phyloP scores from a whole-genome alignment of 2,113 vertebrate species.

The Desmodus rotundus region DNA sequence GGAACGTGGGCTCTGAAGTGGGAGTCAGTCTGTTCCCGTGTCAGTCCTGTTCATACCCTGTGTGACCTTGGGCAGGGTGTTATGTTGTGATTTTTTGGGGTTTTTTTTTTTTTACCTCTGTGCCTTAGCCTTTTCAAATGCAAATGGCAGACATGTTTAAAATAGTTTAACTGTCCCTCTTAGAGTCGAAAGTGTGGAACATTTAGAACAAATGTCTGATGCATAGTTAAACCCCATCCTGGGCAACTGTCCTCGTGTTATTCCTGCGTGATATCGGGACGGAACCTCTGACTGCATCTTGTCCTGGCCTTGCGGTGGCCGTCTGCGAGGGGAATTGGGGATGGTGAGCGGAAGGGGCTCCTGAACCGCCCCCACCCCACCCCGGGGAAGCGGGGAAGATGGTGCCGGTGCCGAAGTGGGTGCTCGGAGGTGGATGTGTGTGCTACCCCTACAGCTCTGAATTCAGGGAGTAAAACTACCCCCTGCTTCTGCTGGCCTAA shows the following conservation, averaged over 20 bases:
- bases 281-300: background rate
- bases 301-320: background rate
- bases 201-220: background rate
- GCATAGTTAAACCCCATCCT: background rate
- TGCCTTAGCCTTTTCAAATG: background rate
- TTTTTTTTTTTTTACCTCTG: background rate
- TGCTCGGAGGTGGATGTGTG: conserved; percentile 34
- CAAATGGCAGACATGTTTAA: background rate
- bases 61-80: background rate
- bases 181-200: background rate
- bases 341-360: background rate
- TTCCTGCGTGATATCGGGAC: background rate
- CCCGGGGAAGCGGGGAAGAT: background rate
- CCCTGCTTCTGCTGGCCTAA: conserved; percentile 26
- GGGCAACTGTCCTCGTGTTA: background rate
- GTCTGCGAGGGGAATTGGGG: background rate
- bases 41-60: background rate
- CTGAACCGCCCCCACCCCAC: background rate
- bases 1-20: background rate
- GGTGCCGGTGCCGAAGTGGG: background rate
- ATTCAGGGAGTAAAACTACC: conserved; percentile 54
- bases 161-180: background rate
- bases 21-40: background rate
- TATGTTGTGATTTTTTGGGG: background rate
- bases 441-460: background rate